Base-by-base conservation (phyloP, 2,797 vertebrate genomes). In the Pseudomugil gertrudae region DNA sequence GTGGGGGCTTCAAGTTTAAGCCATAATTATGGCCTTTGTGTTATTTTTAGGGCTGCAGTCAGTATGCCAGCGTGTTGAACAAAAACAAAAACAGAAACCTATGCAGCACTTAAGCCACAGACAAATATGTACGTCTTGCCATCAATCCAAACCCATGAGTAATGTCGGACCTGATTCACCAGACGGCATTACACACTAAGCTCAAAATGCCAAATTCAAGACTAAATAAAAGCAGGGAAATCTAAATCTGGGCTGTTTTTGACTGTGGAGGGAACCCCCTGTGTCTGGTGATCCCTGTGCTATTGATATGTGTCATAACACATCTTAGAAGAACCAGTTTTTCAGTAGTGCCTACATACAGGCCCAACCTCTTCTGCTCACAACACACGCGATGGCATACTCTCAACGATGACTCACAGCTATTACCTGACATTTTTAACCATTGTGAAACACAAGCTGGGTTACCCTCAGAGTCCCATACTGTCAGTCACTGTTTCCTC, bases 391-490 rank as follows among this genome's bases (percentile, higher is more conserved):
- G 74, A 92, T 86, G 84, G 78, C 84, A 84, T 71, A 72, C 78
- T 76, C 81, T 80, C 66, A 74, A 51, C 76, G 57, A n/a, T 93
- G 92, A 93, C 78, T 91, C 92, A 93, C 72, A 17, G 80, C 87
- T 75, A 85, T 87, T 88, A 90, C 65, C 81, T 82, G 86, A 81
- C 72, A 57, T 74, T 75, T 81, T 84, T 78, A 72, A 81, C 63
- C 72, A 38, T 90, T 89, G 88, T 76, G 89, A 90, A 92, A 91
- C 81, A 80, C 66, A 56, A 85, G 75, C 82, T 13, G 85, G 90
- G 88, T 75, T 83, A 79, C 89, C 90, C 85, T 82, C 60, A 52
- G 63, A 84, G 75, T 81, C 77, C 54, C 69, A 78, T 57, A 62
- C 78, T 71, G 77, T 78, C 84, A 82, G 66, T 74, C 85, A 63